Base-by-base conservation (phyloP, 2,888 invertebrate species). In the Podotricha telesiphe region DNA sequence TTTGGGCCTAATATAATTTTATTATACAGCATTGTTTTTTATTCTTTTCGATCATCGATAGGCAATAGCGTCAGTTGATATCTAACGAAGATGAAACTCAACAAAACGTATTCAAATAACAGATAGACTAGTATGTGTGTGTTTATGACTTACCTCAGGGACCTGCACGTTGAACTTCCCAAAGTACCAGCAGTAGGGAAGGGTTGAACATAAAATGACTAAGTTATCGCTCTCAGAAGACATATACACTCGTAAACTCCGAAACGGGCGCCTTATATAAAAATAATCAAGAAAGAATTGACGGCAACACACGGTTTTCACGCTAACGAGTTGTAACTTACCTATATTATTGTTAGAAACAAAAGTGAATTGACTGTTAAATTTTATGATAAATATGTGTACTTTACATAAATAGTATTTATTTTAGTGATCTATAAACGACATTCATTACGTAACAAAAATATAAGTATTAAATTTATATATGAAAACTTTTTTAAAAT, bases 141-240 rank as follows among this genome's bases (percentile, higher is more conserved):
- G 87, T 91, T 91, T 91, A 90, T 87, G 88, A 80, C 78, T 76
- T 82, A 83, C 91, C 86, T 77, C 75, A 77, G 91, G 88, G 91
- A 89, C 82, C 82, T 82, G 81, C 86, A 83, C 83, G 85, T 82
- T 83, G 84, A 88, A 88, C 86, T 90, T 87, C 84, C 80, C 83
- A 80, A 80, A 85, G 85, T 86, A 86, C 84, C 85, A 86, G 84
- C 69, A 61, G 80, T 79, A 78, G 80, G 86, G 87, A 87, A 87
- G 86, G 87, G 86, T 88, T 87, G 86, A 87, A 84, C 91, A 90
- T 91, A 91, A 92, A 92, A 91, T 89, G 87, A 90, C 90, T 92
- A 89, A 92, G 89, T 90, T 92, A 92, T 90, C 84, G 87, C 89
- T 85, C 91, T 90, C 91, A 82, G 86, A 88, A 91, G 91, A 89